phyloP scores from a whole-genome alignment of 1,140 invertebrate species.

The Lordiphosa stackelbergi region DNA sequence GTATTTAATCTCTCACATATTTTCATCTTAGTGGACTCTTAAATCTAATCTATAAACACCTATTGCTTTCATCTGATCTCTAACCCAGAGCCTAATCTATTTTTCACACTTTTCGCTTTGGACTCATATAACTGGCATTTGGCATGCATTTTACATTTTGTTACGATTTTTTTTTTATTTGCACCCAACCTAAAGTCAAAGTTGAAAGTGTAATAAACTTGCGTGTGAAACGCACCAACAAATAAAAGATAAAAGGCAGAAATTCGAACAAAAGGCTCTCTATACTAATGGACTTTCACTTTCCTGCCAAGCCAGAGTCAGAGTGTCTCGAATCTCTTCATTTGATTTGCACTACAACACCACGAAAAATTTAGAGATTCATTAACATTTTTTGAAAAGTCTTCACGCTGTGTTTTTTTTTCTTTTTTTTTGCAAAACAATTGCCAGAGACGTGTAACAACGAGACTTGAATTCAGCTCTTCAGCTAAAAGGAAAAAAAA shows the following conservation, averaged over 20 bases:
- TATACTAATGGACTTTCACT: constrained; percentile 45
- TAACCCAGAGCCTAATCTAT: constrained; percentile 17
- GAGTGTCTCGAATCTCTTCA: constrained; percentile 15
- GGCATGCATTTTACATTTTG: constrained; percentile 21
- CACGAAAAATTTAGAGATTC: constrained; percentile 46
- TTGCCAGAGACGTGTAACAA: constrained; percentile 19
- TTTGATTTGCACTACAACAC: constrained; percentile 27
- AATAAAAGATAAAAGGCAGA: constrained; percentile 5
- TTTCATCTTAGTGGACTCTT: background rate
- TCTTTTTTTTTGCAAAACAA: constrained; percentile 15
- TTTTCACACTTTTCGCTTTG: constrained; percentile 36
- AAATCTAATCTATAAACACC: background rate
- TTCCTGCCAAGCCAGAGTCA: constrained; percentile 26
- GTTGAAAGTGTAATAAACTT: constrained; percentile 65
- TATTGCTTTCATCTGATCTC: background rate
- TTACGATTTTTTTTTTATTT: constrained; percentile 4
- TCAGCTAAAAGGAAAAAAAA: constrained; percentile 11
- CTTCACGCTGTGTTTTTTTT: constrained; percentile 3
- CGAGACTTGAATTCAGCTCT: constrained; percentile 13
- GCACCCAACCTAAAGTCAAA: constrained; percentile 33
- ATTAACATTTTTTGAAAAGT: constrained; percentile 43
- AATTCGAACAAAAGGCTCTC: constrained; percentile 42
- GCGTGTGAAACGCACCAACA: constrained; percentile 50
- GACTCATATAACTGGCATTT: constrained; percentile 10
- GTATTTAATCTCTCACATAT: too few relatives aligned